phyloP scores from a whole-genome alignment of 2,797 vertebrate species.

The Botia almorhae region DNA sequence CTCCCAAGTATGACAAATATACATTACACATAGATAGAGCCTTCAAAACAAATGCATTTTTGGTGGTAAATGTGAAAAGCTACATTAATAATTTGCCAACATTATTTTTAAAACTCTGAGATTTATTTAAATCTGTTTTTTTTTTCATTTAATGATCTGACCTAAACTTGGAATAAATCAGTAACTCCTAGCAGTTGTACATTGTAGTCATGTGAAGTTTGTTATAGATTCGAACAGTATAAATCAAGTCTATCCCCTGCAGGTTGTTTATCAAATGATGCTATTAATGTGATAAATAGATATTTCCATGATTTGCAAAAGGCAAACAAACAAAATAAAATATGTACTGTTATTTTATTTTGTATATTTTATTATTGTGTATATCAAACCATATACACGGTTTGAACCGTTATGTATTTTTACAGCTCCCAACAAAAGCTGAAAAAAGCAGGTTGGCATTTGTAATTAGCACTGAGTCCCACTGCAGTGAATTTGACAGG shows the following conservation, averaged over 20 bases:
- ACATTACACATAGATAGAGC: background rate
- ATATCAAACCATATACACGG: too few species aligned
- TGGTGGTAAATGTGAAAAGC: background rate
- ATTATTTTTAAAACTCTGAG: background rate
- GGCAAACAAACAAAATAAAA: background rate
- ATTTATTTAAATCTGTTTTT: too few species aligned
- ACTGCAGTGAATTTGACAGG: constrained; percentile 17
- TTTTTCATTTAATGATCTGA: background rate
- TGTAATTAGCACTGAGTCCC: constrained; percentile 14
- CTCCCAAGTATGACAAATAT: background rate
- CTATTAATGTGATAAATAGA: constrained; percentile 9
- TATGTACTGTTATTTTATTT: too few species aligned
- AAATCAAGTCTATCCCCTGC: background rate
- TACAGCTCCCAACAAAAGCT: background rate
- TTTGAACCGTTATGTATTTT: background rate
- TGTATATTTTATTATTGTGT: too few species aligned
- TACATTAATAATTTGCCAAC: background rate
- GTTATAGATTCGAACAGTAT: background rate
- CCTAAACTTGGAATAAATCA: background rate
- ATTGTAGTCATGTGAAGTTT: background rate
- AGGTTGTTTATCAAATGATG: background rate
- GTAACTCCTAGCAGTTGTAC: background rate
- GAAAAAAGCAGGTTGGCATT: constrained; percentile 3
- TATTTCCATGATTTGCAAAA: background rate
- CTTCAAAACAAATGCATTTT: background rate